Conservation (phyloP, 2,797 vertebrate genomes). For the Myotis myotis region DNA sequence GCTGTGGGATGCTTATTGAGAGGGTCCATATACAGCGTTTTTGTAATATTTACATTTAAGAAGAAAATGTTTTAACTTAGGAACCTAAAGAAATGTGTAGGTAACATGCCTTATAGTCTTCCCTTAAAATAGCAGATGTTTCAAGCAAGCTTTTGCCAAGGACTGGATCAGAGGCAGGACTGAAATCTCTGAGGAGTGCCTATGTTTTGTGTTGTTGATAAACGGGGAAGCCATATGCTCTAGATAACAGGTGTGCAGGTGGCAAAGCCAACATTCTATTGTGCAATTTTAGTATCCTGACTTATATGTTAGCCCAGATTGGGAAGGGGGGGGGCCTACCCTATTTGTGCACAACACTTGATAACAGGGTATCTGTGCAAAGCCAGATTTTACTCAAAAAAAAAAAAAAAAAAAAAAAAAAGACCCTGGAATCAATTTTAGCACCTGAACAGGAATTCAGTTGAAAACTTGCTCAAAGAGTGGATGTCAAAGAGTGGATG, state of each 20-base stretch:
- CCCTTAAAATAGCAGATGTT: conserved; percentile 72
- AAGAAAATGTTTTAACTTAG: conserved; percentile 50
- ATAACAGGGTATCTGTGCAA: conserved; percentile 33
- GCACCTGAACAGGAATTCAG: not conserved
- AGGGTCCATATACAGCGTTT: not conserved
- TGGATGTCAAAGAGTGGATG: not conserved
- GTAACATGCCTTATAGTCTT: conserved; percentile 47
- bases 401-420: not conserved
- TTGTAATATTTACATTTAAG: conserved; percentile 60
- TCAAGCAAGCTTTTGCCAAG: conserved; percentile 66
- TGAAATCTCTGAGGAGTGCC: conserved; percentile 60
- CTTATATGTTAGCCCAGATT: conserved; percentile 55
- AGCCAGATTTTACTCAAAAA: conserved; percentile 14
- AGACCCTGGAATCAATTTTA: not conserved
- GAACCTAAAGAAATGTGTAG: conserved; percentile 45
- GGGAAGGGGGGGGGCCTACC: not conserved
- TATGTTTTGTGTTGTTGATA: conserved; percentile 72
- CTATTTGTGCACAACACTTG: conserved; percentile 48
- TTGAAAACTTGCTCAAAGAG: conserved; percentile 2
- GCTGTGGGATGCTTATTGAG: not conserved
- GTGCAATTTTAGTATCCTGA: conserved; percentile 67
- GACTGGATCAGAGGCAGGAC: conserved; percentile 60
- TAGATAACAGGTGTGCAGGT: conserved; percentile 73
- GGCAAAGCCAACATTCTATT: conserved; percentile 61
- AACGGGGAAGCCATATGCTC: conserved; percentile 72